phyloP scores from a whole-genome alignment of 2,888 invertebrate species.

The Drosophila melanosoma region DNA sequence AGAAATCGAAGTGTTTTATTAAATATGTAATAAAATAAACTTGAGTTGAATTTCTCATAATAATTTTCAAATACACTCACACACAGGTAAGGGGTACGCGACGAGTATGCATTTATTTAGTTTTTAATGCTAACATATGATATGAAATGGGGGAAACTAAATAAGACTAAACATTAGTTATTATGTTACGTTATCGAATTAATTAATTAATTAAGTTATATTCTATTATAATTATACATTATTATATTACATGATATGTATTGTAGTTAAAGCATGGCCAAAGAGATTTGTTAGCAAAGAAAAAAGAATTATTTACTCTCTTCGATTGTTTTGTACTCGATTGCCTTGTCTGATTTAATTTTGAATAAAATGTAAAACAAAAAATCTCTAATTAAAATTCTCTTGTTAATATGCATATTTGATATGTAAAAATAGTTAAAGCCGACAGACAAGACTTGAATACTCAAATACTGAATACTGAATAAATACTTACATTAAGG shows the following conservation, averaged over 20 bases:
- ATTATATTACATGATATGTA: constrained; percentile 25
- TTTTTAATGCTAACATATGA: constrained; percentile 50
- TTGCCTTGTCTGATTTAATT: constrained; percentile 48
- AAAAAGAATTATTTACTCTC: constrained; percentile 37
- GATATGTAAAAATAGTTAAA: constrained; percentile 45
- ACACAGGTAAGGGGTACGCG: constrained; percentile 13
- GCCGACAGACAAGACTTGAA: constrained; percentile 72
- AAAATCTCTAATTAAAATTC: constrained; percentile 5
- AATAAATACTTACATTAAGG: constrained; percentile 39
- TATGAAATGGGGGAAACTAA: constrained; percentile 52
- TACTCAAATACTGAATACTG: constrained; percentile 32
- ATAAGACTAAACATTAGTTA: constrained; percentile 56
- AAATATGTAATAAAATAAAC: background rate
- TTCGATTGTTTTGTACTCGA: constrained; percentile 30
- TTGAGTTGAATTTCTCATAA: constrained; percentile 15
- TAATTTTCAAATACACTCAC: constrained; percentile 28
- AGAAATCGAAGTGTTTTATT: constrained; percentile 7
- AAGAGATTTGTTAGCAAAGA: constrained; percentile 63
- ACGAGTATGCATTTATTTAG: constrained; percentile 50
- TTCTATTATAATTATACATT: constrained; percentile 29
- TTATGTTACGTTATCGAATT: constrained; percentile 40
- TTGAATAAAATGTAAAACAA: background rate
- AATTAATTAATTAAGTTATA: constrained; percentile 13
- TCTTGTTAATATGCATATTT: constrained; percentile 53
- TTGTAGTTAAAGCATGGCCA: constrained; percentile 54